phyloP scores from a whole-genome alignment of 2,113 vertebrate species.

The Tor tambroides region DNA sequence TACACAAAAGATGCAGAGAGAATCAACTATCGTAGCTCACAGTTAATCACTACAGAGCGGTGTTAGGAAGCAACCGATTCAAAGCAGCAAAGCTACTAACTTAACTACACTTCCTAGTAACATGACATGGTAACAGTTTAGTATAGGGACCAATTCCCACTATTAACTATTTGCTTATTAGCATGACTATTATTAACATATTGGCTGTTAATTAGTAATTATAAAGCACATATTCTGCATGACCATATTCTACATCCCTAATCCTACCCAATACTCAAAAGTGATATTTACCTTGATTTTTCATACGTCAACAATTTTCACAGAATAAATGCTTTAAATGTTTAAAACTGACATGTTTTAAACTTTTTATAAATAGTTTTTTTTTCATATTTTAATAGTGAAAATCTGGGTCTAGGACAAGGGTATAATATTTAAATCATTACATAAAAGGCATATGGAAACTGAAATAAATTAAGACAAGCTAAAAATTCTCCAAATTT shows the following conservation, averaged over 20 bases:
- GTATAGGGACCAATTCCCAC: no score
- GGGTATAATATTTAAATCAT: background rate
- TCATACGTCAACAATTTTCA: background rate
- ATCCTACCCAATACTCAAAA: background rate
- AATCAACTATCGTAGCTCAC: background rate
- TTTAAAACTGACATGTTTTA: background rate
- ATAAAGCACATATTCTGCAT: no score
- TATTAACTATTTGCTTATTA: no score
- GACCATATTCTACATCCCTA: no score
- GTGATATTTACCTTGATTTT: background rate
- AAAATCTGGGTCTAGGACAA: background rate
- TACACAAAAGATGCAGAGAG: background rate
- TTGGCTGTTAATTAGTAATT: no score
- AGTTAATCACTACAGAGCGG: background rate
- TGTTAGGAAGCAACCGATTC: background rate
- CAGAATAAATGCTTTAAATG: background rate
- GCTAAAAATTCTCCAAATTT: background rate
- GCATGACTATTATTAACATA: no score
- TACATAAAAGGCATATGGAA: background rate
- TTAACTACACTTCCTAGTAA: background rate
- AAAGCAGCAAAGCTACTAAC: background rate
- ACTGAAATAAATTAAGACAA: background rate
- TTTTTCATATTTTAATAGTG: background rate
- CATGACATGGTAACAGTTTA: no score
- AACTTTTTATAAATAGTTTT: background rate